Conservation (phyloP, 2,888 invertebrate genomes). For the Drosophila tripunctata region DNA sequence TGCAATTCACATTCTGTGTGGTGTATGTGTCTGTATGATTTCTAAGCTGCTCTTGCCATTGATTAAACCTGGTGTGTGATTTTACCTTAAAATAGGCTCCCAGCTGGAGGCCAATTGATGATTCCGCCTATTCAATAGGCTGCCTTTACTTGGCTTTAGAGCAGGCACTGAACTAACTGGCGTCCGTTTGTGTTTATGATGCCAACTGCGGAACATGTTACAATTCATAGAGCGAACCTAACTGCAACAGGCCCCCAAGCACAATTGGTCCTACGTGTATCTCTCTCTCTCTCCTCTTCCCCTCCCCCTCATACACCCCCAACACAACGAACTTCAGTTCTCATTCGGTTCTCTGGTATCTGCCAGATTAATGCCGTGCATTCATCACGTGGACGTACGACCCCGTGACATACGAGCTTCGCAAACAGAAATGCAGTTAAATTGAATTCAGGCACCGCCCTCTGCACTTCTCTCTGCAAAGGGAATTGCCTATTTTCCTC, state of each 20-base stretch:
- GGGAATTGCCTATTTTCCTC: neutral
- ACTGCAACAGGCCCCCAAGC: neutral
- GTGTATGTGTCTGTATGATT: neutral
- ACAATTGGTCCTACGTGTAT: neutral
- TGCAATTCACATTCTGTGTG: slow-evolving; percentile 7
- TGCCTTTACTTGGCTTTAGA: neutral
- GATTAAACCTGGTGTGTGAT: neutral
- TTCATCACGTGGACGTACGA: slow-evolving; percentile 57
- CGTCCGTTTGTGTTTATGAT: slow-evolving; percentile 12
- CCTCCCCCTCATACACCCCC: neutral
- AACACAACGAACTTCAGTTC: neutral
- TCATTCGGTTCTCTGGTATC: slow-evolving; percentile 35
- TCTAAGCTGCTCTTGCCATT: slow-evolving; percentile 5
- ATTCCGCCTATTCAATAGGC: slow-evolving; percentile 1
- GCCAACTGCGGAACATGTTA: slow-evolving; percentile 15
- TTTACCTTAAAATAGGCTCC: neutral
- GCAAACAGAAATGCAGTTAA: slow-evolving; percentile 48
- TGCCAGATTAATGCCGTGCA: slow-evolving; percentile 65
- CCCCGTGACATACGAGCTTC: slow-evolving; percentile 28
- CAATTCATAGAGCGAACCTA: slow-evolving; percentile 30
- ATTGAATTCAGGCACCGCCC: slow-evolving; percentile 49
- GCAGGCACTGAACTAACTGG: neutral
- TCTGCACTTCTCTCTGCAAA: neutral
- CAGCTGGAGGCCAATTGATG: slow-evolving; percentile 3
- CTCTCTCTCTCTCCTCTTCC: neutral